These are phyloP conservation scores for Aythya baeri DNA, from an alignment of 2,113 vertebrate species.

Conservation along the genomic window DNA sequence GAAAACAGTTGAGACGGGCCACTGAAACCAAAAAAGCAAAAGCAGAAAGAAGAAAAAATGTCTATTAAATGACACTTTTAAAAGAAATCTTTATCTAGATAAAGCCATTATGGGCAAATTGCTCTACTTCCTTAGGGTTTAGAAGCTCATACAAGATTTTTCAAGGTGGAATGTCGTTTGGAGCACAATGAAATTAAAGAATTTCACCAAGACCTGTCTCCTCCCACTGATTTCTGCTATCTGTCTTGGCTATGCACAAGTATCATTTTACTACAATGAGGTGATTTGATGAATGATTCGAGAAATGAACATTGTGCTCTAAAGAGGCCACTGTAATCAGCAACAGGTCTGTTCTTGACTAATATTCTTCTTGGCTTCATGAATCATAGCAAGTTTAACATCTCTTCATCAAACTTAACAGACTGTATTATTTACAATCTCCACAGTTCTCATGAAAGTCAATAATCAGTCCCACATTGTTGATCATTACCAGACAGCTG, in stretches of 20 bases:
- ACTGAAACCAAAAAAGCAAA: neutral
- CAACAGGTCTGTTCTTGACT: conserved; percentile 6
- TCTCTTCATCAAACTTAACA: neutral
- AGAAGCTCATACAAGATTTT: neutral
- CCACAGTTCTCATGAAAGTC: neutral
- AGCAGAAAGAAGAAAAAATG: neutral
- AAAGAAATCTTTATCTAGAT: neutral
- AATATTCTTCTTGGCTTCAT: neutral
- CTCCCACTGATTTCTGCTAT: neutral
- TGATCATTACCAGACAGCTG: conserved; percentile 6
- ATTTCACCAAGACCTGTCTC: neutral
- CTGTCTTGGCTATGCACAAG: neutral
- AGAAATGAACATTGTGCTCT: neutral
- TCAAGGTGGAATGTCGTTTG: neutral
- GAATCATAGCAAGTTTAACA: neutral
- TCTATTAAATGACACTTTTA: neutral
- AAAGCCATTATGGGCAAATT: neutral
- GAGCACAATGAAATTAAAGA: neutral
- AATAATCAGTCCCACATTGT: neutral
- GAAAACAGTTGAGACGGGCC: neutral
- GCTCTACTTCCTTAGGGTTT: neutral
- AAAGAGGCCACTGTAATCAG: neutral
- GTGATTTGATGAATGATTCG: neutral
- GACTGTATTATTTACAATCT: conserved; percentile 5
- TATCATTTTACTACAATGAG: neutral